Conservation (phyloP, 2,888 invertebrate species). For the Bruchidius siliquastri region DNA sequence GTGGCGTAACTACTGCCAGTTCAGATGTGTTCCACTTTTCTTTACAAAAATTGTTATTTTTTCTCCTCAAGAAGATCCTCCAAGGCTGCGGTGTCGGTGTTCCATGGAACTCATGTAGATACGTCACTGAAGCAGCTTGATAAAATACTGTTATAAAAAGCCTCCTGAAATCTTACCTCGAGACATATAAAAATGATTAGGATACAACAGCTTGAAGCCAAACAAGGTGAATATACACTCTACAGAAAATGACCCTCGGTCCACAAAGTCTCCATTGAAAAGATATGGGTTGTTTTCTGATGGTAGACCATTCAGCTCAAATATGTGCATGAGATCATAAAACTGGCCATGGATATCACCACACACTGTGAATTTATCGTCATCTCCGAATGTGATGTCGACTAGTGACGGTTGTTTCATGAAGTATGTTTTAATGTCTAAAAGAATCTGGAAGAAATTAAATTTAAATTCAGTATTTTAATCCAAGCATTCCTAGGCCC, state of each 20-base stretch:
- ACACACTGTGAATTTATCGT: slow-evolving; percentile 93
- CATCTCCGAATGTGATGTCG: slow-evolving; percentile 81
- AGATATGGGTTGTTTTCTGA: slow-evolving; percentile 94
- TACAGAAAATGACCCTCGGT: slow-evolving; percentile 97
- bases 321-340: slow-evolving; percentile 97
- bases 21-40: too few relatives aligned
- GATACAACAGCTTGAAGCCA: slow-evolving; percentile 93
- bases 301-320: slow-evolving; percentile 93
- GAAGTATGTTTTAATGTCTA: slow-evolving; percentile 83
- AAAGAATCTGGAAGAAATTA: slow-evolving; percentile 68
- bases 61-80: too few relatives aligned
- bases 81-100: too few relatives aligned
- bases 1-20: too few relatives aligned
- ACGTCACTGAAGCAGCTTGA: too few relatives aligned
- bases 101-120: too few relatives aligned
- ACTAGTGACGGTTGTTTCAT: slow-evolving; percentile 82
- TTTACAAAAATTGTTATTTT: too few relatives aligned
- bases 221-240: slow-evolving; percentile 98
- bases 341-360: slow-evolving; percentile 99
- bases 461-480: slow-evolving; percentile 4
- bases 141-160: too few relatives aligned
- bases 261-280: slow-evolving; percentile 99
- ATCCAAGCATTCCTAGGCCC: too few relatives aligned
- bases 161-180: slow-evolving; percentile 66
- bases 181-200: slow-evolving; percentile 95